Evolutionary conservation across 2,888 invertebrate species (phyloP).

Genomic region (Cephus rjabovi): DNA sequence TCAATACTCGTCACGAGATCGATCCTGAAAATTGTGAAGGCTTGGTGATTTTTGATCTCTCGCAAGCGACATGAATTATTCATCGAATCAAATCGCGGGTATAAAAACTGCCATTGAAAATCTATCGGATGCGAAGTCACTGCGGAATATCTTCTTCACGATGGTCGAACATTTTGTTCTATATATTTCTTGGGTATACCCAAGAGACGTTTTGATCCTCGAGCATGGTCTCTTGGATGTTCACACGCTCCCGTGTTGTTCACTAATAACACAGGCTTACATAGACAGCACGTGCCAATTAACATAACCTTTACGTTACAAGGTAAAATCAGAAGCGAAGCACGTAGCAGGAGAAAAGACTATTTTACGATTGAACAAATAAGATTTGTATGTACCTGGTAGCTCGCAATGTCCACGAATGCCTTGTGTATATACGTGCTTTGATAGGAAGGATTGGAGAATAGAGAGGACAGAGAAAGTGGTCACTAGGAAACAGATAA

Average conservation of each 20-base stretch:
- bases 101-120: not conserved
- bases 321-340: not conserved
- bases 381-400: not conserved
- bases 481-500: not conserved
- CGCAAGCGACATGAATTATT: not conserved
- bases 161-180: not conserved
- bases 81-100: not conserved
- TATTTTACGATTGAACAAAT: not conserved
- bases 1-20: not conserved
- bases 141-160: not conserved
- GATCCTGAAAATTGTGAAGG: not conserved
- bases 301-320: not conserved
- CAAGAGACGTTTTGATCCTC: not conserved
- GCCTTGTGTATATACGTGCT: not conserved
- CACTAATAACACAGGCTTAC: not conserved
- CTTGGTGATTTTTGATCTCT: not conserved
- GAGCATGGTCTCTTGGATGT: not conserved
- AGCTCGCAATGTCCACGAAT: not conserved
- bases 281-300: not conserved
- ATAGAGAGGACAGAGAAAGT: not conserved
- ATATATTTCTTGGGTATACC: not conserved
- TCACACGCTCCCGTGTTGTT: not conserved
- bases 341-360: not conserved
- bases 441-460: not conserved
- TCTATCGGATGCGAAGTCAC: not conserved